Base-by-base conservation (phyloP, 2,888 invertebrate species). In the Holacanthella duospinosa region DNA sequence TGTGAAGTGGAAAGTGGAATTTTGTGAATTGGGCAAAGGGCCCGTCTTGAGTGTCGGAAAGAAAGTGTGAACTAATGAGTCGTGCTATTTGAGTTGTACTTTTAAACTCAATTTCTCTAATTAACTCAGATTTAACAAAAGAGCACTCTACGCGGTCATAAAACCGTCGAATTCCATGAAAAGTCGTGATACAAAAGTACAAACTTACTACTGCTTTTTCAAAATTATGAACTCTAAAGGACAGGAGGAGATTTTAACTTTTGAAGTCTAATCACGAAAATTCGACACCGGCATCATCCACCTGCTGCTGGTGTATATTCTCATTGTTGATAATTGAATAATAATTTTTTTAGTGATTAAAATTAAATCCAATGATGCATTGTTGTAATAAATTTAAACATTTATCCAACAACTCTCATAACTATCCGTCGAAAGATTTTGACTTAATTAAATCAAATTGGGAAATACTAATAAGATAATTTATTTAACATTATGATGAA, bases 21-120 rank as follows among this genome's bases (percentile, higher is more conserved):
- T 48, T 48, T 48, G 48, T 48, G n/a, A 48, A 48, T 48, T 48
- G 48, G 48, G n/a, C 48, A 48, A 48, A 48, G 48, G 48, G n/a
- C 6, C 48, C 48, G 48, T n/a, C 48, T 21, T 48, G 12, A 9
- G 48, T n/a, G 48, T 48, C 48, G 48, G 48, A 48, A 36, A 16
- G 36, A 36, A 36, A 36, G 36, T 36, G 36, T 36, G 36, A 36
- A 48, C 48, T 48, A 48, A 48, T 48, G 48, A 48, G 48, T 48
- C 48, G 48, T 48, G 48, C 48, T 48, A 48, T 48, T 48, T 48
- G 48, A 48, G 48, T 48, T 48, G 6, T 9, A n/a, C 48, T 21
- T 48, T 48, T 48, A 16, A 48, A 48, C 48, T 48, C 48, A 48
- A 21, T 48, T 48, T 48, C 16, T 21, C 48, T 48, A 21, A 48